Percentiles rank a stretch among this genome's conserved stretches.
Conservation (phyloP, 1,140 invertebrate species). For the Rhopalosiphum padi region DNA sequence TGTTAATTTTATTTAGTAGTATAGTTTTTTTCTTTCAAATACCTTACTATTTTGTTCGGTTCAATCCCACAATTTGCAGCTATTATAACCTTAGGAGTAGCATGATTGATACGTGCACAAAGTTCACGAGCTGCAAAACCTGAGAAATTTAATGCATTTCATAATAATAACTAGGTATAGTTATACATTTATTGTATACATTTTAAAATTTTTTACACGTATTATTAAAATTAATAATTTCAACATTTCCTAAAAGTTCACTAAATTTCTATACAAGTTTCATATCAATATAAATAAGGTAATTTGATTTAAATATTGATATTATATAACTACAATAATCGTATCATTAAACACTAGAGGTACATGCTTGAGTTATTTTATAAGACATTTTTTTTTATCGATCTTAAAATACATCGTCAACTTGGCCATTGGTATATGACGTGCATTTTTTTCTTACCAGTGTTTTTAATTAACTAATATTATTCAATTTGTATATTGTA, state of each 20-base stretch:
- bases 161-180: neutral
- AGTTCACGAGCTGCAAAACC: conserved; percentile 87
- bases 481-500: too few relatives aligned
- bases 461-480: too few relatives aligned
- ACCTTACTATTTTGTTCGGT: conserved; percentile 82
- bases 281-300: too few relatives aligned
- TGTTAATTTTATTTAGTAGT: neutral
- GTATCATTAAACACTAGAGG: neutral
- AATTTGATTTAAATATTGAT: too few relatives aligned
- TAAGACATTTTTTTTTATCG: neutral
- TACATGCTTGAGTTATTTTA: neutral
- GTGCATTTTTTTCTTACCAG: too few relatives aligned
- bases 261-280: neutral
- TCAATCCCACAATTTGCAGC: conserved; percentile 90
- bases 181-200: too few relatives aligned
- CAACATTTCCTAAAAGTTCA: neutral
- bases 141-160: neutral
- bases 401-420: too few relatives aligned
- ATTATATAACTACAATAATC: neutral
- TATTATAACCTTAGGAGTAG: conserved; percentile 85
- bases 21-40: conserved; percentile 59
- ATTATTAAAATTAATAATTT: neutral
- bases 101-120: conserved; percentile 84
- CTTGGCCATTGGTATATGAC: too few relatives aligned
- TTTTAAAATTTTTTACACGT: neutral